phyloP scores from a whole-genome alignment of 2,888 invertebrate species.

The Apamea epomidion region DNA sequence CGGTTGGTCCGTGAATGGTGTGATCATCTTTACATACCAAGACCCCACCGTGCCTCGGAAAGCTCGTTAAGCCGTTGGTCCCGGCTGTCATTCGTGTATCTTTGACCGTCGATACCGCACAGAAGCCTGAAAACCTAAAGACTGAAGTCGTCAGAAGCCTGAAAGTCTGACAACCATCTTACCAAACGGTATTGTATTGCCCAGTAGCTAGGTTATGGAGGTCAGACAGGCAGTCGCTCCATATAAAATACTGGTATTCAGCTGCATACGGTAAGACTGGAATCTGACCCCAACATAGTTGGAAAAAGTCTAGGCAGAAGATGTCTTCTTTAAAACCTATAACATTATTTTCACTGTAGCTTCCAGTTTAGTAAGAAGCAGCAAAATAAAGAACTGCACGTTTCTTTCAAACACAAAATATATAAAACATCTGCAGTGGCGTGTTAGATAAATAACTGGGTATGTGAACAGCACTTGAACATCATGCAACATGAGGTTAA shows the following conservation, averaged over 20 bases:
- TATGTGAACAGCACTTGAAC: constrained; percentile 19
- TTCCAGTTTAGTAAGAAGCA: background rate
- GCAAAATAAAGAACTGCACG: background rate
- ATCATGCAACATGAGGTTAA: constrained; percentile 33
- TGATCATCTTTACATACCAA: background rate
- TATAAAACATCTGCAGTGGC: constrained; percentile 1
- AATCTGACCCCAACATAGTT: background rate
- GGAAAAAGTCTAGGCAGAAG: background rate
- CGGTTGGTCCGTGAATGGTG: background rate
- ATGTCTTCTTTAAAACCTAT: background rate
- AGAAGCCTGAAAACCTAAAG: background rate
- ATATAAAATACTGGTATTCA: background rate
- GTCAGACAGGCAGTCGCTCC: background rate
- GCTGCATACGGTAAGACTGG: background rate
- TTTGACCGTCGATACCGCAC: background rate
- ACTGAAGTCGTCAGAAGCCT: background rate
- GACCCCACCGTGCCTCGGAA: too few relatives aligned
- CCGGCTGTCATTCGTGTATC: background rate
- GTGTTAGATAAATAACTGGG: constrained; percentile 29
- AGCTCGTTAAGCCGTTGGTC: background rate
- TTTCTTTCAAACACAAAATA: background rate
- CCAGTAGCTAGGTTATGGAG: background rate
- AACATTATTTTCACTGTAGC: background rate
- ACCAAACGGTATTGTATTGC: background rate
- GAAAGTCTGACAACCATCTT: background rate